Evolutionary conservation across 2,797 vertebrate species (phyloP).

Genomic region (Bradypodion ventrale): DNA sequence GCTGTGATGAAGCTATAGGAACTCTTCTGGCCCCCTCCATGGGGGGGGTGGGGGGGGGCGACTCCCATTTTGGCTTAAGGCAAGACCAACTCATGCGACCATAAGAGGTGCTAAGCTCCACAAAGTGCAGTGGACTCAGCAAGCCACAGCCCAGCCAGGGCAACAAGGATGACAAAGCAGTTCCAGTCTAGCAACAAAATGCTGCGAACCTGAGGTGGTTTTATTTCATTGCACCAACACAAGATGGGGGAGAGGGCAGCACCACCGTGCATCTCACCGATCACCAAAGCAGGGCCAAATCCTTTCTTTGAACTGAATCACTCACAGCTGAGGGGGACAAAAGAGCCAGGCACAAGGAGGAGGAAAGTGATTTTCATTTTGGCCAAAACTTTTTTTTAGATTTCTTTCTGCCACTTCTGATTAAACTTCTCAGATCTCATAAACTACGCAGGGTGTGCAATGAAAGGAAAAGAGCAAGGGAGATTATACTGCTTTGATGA

Average conservation of each 20-base stretch:
- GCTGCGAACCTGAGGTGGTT: background rate
- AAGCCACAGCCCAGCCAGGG: background rate
- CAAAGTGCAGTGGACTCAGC: background rate
- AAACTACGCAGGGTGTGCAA: background rate
- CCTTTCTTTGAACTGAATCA: background rate
- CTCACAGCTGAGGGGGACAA: background rate
- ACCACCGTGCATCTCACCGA: background rate
- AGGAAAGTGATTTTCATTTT: background rate
- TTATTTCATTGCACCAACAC: too few species aligned
- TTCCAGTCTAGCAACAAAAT: background rate
- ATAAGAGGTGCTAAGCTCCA: background rate
- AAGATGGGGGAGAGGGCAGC: background rate
- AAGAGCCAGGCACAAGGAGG: background rate
- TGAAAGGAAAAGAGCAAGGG: background rate
- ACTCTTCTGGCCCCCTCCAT: background rate
- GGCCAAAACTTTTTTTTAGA: background rate
- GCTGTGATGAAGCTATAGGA: background rate
- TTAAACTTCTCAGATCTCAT: background rate
- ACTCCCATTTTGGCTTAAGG: background rate
- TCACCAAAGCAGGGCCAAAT: background rate
- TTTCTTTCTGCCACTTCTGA: too few species aligned
- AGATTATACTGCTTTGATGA: rapidly evolving
- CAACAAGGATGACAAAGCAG: background rate
- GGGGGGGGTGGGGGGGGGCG: too few species aligned
- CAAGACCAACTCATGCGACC: background rate